Evolutionary conservation across 2,888 invertebrate genomes (phyloP), one percentile per base, ranked within the genome.

Genomic region (Machimus rusticus): DNA sequence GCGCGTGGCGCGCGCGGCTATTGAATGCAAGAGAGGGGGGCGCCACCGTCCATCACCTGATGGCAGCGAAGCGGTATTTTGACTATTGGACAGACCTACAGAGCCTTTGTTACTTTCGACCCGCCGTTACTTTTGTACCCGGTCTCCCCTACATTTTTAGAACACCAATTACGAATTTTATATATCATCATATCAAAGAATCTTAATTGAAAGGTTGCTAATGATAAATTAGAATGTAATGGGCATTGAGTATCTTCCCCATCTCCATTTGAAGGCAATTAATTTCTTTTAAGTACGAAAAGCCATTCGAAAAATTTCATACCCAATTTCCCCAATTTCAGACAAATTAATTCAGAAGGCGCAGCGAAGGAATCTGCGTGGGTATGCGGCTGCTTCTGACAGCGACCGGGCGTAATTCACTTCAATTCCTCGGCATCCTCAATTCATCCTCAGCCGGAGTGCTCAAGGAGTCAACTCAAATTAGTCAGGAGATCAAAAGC

Each of bases 401-500:
- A 82, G 57, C 34, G 57, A 82, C 57, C 82, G 57, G 51, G 82
- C 57, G 66, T 82, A 82, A 23, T 66, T 82, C 82, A 79, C 51
- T 82, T 28, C 28, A 78, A 39, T 46, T 82, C 16, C 39, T 19
- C 37, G 28, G 37, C 76, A 76, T 76, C 34, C 76, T 19, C 76
- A n/a, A 37, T 39, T 37, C 76, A 76, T 76, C 57, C 82, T 34
- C 34, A 66, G 74, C 74, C 66, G 9, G 14, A 74, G 85, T 85
- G 19, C 46, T 74, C 85, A 74, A 85, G 85, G 85, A 85, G 85
- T 85, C 85, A 74, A 28, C 85, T 85, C 85, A 85, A 85, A 85
- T 85, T 85, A 85, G 85, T 85, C 85, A 85, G 74, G 74, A 85
- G 85, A 85, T 85, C 85, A 85, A 85, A 85, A 37, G 85, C 85